These are phyloP conservation scores for Plectrocnemia conspersa DNA, from an alignment of 1,140 invertebrate genomes.

Conservation along the genomic window DNA sequence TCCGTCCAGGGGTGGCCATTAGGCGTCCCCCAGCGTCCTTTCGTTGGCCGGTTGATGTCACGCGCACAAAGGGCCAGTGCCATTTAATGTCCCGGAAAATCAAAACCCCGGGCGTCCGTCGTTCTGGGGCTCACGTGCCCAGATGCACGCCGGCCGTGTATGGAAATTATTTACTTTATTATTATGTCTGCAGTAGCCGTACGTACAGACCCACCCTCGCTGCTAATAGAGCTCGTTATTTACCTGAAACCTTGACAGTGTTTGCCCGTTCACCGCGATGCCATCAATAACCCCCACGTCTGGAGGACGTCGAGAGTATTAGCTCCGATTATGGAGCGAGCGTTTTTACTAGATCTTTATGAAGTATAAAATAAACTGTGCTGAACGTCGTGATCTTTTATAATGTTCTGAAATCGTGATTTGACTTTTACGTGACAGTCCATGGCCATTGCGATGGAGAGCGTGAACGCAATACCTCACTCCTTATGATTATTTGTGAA, in stretches of 20 bases:
- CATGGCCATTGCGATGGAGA: too few species aligned
- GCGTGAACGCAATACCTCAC: too few species aligned
- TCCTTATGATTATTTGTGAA: too few species aligned
- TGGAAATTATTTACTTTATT: slow-evolving; percentile 9
- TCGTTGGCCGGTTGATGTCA: neutral
- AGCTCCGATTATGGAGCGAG: too few species aligned
- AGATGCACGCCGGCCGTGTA: neutral
- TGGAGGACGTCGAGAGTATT: too few species aligned
- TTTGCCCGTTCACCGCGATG: too few species aligned
- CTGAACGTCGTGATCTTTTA: too few species aligned
- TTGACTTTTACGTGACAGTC: too few species aligned
- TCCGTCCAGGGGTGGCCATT: slow-evolving; percentile 1
- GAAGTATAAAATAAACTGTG: too few species aligned
- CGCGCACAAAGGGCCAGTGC: slow-evolving; percentile 3
- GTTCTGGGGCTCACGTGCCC: slow-evolving; percentile 1
- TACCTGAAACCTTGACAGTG: neutral
- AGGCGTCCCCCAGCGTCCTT: neutral
- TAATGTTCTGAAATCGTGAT: too few species aligned
- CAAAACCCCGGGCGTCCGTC: slow-evolving; percentile 12
- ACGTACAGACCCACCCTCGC: neutral
- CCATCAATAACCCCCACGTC: too few species aligned
- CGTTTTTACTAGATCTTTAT: too few species aligned
- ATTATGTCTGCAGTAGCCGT: neutral
- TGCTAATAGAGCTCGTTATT: slow-evolving; percentile 3
- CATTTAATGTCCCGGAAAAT: slow-evolving; percentile 25